These are phyloP conservation scores for Potorous gilbertii DNA, from an alignment of 2,797 vertebrate genomes.

Conservation along the genomic window DNA sequence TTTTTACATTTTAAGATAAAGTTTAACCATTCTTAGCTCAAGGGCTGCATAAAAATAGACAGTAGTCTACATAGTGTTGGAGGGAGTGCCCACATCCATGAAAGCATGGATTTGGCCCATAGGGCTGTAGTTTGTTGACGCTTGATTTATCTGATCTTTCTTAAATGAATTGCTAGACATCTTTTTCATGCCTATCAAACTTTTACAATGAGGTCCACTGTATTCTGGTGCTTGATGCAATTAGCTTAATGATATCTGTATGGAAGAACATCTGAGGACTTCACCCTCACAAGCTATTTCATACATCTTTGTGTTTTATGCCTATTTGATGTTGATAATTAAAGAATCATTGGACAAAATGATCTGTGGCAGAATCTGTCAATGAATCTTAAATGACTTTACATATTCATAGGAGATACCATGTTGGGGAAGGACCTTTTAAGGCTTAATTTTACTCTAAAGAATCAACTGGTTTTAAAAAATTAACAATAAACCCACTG, in stretches of 20 bases:
- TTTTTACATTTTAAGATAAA: no score
- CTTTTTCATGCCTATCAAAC: not conserved
- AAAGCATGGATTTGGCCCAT: no score
- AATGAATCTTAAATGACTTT: no score
- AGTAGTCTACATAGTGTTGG: no score
- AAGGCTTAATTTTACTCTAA: not conserved
- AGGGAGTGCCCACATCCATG: no score
- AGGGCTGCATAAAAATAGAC: no score
- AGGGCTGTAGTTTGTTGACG: no score
- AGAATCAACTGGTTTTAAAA: not conserved
- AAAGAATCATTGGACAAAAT: no score
- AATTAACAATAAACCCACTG: not conserved
- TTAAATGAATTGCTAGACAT: not conserved
- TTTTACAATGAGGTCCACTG: not conserved
- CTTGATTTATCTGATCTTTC: not conserved
- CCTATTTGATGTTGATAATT: not conserved
- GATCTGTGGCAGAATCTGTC: no score
- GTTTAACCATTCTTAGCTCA: no score
- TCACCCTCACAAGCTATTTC: not conserved
- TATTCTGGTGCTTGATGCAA: not conserved
- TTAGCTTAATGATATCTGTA: not conserved
- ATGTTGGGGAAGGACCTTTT: not conserved
- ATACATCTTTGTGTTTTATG: not conserved
- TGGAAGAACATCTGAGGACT: not conserved
- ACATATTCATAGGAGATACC: no score